Percentiles rank a stretch among this genome's conserved stretches.
Evolutionary conservation across 2,113 vertebrate species (phyloP).

Genomic region (Python bivittatus): DNA sequence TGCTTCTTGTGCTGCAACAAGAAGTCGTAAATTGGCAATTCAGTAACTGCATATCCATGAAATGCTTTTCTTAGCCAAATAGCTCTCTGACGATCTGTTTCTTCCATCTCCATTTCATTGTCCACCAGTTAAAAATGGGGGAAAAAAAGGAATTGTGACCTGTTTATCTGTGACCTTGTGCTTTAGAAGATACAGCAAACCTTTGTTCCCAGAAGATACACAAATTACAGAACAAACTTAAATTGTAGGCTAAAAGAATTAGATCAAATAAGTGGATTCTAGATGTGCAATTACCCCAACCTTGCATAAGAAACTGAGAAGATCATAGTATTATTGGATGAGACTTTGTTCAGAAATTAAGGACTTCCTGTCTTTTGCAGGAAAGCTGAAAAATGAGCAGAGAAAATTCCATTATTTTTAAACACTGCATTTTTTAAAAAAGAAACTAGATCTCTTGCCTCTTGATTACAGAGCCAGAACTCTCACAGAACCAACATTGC

Average conservation of each 20-base stretch:
- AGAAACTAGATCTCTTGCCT: background rate
- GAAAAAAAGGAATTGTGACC: too few species aligned
- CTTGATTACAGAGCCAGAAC: background rate
- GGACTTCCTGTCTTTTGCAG: background rate
- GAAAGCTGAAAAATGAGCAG: background rate
- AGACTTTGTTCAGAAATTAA: background rate
- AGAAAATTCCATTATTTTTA: background rate
- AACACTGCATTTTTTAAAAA: background rate
- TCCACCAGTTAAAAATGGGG: too few species aligned
- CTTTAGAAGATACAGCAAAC: too few species aligned
- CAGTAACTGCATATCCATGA: too few species aligned
- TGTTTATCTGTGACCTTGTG: too few species aligned
- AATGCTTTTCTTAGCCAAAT: too few species aligned
- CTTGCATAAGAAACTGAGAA: background rate
- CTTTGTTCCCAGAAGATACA: too few species aligned
- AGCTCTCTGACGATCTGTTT: too few species aligned
- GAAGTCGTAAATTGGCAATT: too few species aligned
- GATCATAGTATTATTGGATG: background rate
- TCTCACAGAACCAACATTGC: background rate
- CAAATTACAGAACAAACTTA: background rate
- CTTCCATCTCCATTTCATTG: too few species aligned
- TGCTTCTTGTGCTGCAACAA: too few species aligned
- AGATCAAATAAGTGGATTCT: background rate
- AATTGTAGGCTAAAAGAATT: background rate
- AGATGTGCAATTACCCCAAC: background rate